phyloP scores from a whole-genome alignment of 1,140 invertebrate species.

The Drosophila sucinea region DNA sequence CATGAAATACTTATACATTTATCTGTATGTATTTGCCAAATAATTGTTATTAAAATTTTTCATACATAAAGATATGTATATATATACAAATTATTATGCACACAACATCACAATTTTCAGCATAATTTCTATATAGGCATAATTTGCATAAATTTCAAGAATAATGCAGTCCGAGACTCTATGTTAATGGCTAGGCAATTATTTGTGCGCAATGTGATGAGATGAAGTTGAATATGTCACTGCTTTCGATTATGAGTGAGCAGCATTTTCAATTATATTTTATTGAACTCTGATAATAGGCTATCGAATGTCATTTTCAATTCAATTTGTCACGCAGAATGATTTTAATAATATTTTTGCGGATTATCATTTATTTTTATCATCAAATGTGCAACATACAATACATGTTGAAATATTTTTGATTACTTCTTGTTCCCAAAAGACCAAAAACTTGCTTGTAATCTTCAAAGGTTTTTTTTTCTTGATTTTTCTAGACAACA shows the following conservation, averaged over 20 bases:
- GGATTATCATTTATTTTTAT: too few species aligned
- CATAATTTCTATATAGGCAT: slow-evolving; percentile 17
- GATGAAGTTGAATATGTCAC: background rate
- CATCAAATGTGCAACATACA: too few species aligned
- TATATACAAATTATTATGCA: slow-evolving; percentile 42
- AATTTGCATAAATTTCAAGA: slow-evolving; percentile 45
- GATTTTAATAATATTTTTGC: too few species aligned
- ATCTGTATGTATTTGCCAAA: slow-evolving; percentile 16
- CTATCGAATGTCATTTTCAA: too few species aligned
- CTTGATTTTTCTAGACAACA: too few species aligned
- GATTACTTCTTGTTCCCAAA: too few species aligned
- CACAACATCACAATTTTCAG: slow-evolving; percentile 39
- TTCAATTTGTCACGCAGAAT: too few species aligned
- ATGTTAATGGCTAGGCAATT: slow-evolving; percentile 40
- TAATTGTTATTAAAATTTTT: slow-evolving; percentile 20
- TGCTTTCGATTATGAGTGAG: background rate
- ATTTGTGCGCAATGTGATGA: slow-evolving; percentile 1
- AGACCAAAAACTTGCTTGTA: too few species aligned
- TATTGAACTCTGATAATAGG: too few species aligned
- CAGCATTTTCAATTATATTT: too few species aligned
- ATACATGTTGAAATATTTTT: too few species aligned
- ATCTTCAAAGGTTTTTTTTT: too few species aligned
- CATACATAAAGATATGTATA: background rate
- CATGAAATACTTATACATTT: background rate
- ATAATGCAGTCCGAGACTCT: slow-evolving; percentile 25